Evolutionary conservation across 2,113 vertebrate genomes (phyloP), one percentile per base, ranked within the genome.

Genomic region (Candoia aspera): DNA sequence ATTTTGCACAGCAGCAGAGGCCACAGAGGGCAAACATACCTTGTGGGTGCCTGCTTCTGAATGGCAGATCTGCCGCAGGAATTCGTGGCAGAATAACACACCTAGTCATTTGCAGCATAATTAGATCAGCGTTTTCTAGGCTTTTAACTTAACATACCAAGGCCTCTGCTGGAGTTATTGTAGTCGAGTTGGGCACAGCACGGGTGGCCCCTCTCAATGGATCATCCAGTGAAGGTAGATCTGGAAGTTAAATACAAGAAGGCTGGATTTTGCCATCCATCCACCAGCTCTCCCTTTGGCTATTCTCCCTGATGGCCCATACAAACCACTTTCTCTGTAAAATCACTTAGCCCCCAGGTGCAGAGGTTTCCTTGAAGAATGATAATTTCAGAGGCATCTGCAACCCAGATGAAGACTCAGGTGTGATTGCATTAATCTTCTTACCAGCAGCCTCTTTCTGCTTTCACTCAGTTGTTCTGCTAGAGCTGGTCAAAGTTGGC

Each of bases 121-220:
- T 95, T 89, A 84, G 88, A 96, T 96, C 95, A 95, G 94, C 73
- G 90, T n/a, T 92, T 93, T 89, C 95, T 84, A 3, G 68, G 54
- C 55, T 87, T 73, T 96, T 42, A 90, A 58, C 92, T 92, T 93
- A 83, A 88, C 91, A 89, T 1, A 53, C 85, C 85, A 83, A 91
- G 0, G 12, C 29, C 68, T 3, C 4, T 10, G 57, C 89, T 90
- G 15, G 91, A 90, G 90, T 42, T 68, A 3, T 59, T 58, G 86
- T 46, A 91, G 60, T 4, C 53, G 37, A 46, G 0, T 73, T 15
- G 33, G 64, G 64, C 49, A 49, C 4, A 5, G 4, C 49, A 5
- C 49, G 0, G 49, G 49, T 4, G 42, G 49, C 49, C 49, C 49
- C 49, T 49, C 6, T 5, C 49, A 49, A 49, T 8, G 49, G 49